These are phyloP conservation scores for Xenops minutus DNA, from an alignment of 2,797 vertebrate species.

Conservation along the genomic window DNA sequence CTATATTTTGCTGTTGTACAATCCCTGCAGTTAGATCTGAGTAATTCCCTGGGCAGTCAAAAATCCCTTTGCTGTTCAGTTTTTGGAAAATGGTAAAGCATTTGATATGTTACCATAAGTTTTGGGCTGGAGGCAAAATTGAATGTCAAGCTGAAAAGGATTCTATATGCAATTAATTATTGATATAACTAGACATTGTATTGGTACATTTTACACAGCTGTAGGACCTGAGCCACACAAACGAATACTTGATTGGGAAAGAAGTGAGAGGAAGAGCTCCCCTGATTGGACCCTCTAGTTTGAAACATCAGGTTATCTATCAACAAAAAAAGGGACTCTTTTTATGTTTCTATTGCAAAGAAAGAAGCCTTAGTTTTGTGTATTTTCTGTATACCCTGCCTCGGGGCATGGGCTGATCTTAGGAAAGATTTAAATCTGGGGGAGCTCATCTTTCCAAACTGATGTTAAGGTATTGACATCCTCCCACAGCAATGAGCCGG, in stretches of 20 bases:
- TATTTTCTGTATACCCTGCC: neutral
- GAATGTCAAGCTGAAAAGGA: neutral
- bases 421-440: neutral
- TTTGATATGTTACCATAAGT: neutral
- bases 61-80: neutral
- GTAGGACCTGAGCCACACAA: neutral
- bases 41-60: neutral
- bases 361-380: neutral
- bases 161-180: neutral
- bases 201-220: neutral
- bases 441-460: neutral
- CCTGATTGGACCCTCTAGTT: neutral
- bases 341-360: neutral
- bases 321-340: accelerated
- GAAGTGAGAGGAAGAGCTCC: neutral
- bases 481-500: neutral
- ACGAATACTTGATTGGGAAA: neutral
- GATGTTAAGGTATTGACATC: neutral
- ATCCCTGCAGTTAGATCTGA: neutral
- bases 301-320: neutral
- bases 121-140: neutral
- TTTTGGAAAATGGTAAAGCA: neutral
- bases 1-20: neutral
- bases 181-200: neutral
- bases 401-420: neutral